Evolutionary conservation across 1,140 invertebrate genomes (phyloP), one percentile per base, ranked within the genome.

Genomic region (Phocides pigmalion): DNA sequence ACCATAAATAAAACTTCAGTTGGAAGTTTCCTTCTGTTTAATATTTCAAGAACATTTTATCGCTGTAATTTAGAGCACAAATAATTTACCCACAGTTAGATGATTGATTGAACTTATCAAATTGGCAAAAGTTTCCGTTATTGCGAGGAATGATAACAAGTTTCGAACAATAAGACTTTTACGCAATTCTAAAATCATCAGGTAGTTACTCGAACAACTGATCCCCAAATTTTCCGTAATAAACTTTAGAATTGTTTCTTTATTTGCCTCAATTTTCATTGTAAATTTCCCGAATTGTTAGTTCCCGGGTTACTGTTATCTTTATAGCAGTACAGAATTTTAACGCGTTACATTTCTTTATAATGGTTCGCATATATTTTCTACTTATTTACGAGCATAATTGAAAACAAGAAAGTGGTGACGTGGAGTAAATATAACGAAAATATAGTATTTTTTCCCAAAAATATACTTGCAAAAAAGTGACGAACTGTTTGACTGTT

Each of bases 81-180:
- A 53, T 39, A 39, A 53, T 39, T 53, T 53, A 11, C 35, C 50
- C 50, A 11, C 50, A 6, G 12, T 14, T 16, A 39, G 17, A 53
- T 53, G 50, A 53, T 53, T 53, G 50, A 53, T 53, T 53, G 50
- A 35, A 53, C 32, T 53, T 53, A 53, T 14, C 50, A 39, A 53
- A 53, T 53, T 53, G 32, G n/a, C 15, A 39, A 16, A 53, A 53
- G 35, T 37, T 51, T 51, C 15, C 5, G 25, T 53, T 53, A 41
- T 41, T 20, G 32, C 17, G n/a, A 37, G 49, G 17, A 35, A 19
- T 17, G 50, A 53, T 53, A 53, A 53, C 50, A 53, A 53, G 28
- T 39, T 53, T 53, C 11, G 9, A 35, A 53, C 42, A 44, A 44
- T n/a, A 39, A 53, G 2, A 39, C 19, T 37, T 39, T 53, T 39